These are phyloP conservation scores for Dasypogon diadema DNA, from an alignment of 2,888 invertebrate genomes.

Conservation along the genomic window DNA sequence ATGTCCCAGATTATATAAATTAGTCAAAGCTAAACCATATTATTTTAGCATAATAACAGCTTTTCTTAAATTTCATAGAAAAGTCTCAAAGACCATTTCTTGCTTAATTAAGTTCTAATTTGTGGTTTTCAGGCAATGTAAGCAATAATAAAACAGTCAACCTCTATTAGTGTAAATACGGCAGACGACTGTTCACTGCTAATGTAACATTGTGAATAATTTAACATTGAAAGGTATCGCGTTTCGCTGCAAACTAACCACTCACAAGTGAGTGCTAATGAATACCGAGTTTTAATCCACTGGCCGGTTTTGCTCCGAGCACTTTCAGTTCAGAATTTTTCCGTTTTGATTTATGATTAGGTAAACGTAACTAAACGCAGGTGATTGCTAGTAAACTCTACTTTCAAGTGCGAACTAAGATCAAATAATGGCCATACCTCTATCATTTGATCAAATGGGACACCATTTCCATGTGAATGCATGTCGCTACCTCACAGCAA, in stretches of 20 bases:
- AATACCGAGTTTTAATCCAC: not conserved
- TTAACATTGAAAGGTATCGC: slow-evolving; percentile 20
- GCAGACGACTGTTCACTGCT: not conserved
- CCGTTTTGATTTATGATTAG: slow-evolving; percentile 37
- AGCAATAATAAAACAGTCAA: not conserved
- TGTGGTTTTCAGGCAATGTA: slow-evolving; percentile 1
- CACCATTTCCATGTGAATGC: slow-evolving; percentile 4
- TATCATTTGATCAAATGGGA: not conserved
- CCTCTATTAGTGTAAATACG: not conserved
- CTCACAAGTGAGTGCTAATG: not conserved
- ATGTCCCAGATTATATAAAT: too few species aligned
- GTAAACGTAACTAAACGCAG: slow-evolving; percentile 17
- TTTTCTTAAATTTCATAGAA: too few species aligned
- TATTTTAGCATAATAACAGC: too few species aligned
- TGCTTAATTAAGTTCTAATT: slow-evolving; percentile 12
- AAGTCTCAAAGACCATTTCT: slow-evolving; percentile 8
- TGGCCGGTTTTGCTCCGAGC: slow-evolving; percentile 10
- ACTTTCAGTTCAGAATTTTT: slow-evolving; percentile 20
- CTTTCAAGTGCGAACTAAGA: slow-evolving; percentile 31
- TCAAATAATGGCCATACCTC: slow-evolving; percentile 1
- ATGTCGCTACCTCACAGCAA: not conserved
- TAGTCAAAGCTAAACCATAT: too few species aligned
- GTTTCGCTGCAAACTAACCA: not conserved
- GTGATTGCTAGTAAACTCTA: not conserved
- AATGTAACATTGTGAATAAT: slow-evolving; percentile 19